Base-by-base conservation (phyloP, 1,140 invertebrate species). In the Diorhabda carinulata region DNA sequence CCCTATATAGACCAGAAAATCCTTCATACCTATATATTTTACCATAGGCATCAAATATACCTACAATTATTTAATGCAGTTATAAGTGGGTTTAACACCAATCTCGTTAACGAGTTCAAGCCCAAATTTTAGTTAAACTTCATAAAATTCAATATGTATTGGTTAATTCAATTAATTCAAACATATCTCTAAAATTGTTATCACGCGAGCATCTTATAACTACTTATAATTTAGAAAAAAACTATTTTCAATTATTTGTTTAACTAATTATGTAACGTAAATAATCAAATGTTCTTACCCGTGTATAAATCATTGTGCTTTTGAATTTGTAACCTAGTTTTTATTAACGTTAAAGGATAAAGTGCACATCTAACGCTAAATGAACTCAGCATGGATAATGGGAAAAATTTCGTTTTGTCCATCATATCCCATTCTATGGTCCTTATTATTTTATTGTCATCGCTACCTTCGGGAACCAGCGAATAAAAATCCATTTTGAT, bases 381-480 rank as follows among this genome's bases (percentile, higher is more conserved):
- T 3, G 91, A 92, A 76, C 87, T 89, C 7, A 96, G 81, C 84
- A 98, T 92, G 61, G 95, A 97, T 56, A 98, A 82, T 3, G 97
- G 96, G 78, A 90, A 96, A 85, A 92, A 97, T 86, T 90, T 97
- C 80, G 86, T 89, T 77, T 98, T 97, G 81, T 99, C 93, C 94
- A 99, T 95, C 96, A 99, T 98, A 69, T 97, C 87, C 94, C 96
- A 98, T 84, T 99, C 96, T 73, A 99, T 98, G n/a, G 90, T 95
- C 52, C 88, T 88, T 71, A 95, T 92, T 61, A 89, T 70, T 58
- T 57, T 68, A 60, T 67, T 58, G 8, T 59, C 45, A 9, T 67
- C 58, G 10, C 43, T 45, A 45, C 44, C 40, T 9, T 45, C 25
- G 7, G 59, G 57, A 43, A 60, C n/a, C 25, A 59, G 42, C 43